Evolutionary conservation across 2,797 vertebrate genomes (phyloP), one percentile per base, ranked within the genome.

Genomic region (Lycodopsis pacificus): DNA sequence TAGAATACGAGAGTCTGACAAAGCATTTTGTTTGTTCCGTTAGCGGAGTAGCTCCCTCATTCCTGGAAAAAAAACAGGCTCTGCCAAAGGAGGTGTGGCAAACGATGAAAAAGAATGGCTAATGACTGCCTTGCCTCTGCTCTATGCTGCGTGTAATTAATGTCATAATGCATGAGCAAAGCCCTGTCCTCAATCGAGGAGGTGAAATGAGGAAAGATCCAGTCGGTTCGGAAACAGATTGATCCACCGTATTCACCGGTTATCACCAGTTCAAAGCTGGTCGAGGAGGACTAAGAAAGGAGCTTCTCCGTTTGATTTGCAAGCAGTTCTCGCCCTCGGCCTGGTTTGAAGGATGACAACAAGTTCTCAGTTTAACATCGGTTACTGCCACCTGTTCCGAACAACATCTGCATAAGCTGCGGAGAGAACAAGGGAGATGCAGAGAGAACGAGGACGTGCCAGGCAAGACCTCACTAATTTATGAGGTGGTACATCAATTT

Each of bases 91-190:
- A 63, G 78, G 67, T 27, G 86, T 75, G 67, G 48, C 53, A 61
- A 14, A n/a, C 32, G 80, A 89, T 84, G 76, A 89, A 81, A 81
- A 76, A 63, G 71, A 83, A 87, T 83, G 57, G 40, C 19, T 74
- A 71, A 86, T 77, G 73, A 65, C 77, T 25, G 61, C 65, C 51
- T 66, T 10, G 56, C 66, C 61, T 73, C 71, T 6, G 66, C 64
- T 85, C 71, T 22, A 2, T 9, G 51, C 64, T 46, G 38, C 68
- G 53, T 65, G 66, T n/a, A 71, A 80, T 71, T 69, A 71, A 46
- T 74, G 65, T 49, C 65, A 44, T 73, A 64, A 86, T 48, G 61
- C 69, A 82, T 10, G 38, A 65, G 58, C 20, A 58, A 64, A 79
- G 25, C 48, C 2, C 42, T 38, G 44, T 62, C 44, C 63, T 68